Base-by-base conservation (phyloP, 2,888 invertebrate genomes). In the Hermodice carunculata region DNA sequence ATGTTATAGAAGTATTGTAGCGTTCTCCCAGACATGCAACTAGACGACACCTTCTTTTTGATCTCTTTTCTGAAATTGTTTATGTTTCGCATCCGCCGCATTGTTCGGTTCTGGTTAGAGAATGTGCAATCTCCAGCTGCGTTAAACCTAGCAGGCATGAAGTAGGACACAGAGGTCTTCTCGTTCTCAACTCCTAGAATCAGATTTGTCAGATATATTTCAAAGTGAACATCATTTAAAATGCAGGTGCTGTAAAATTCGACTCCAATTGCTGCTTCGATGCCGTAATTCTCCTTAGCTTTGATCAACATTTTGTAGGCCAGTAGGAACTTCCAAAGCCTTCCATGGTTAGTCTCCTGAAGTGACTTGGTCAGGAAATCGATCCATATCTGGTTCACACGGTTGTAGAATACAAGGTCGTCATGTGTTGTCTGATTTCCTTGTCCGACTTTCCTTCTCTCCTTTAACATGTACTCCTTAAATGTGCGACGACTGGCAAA, bases 211-310 rank as follows among this genome's bases (percentile, higher is more conserved):
- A n/a, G n/a, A n/a, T n/a, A n/a, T n/a, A n/a, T n/a, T n/a, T n/a
- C n/a, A n/a, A n/a, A n/a, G 8, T 54, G 34, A 1, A 8, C 42
- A 8, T 54, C 42, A 1, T 3, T n/a, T 29, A 54, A 42, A 8
- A 19, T 2, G n/a, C 54, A 54, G 11, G 24, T 28, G 26, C 40
- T 54, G 42, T 54, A 54, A 29, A 28, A 54, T n/a, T 37, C 54
- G 2, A 54, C 42, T 3, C 54, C 54, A 2, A 54, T 54, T 2
- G 54, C 54, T 6, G 37, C 42, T 2, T 40, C 29, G 2, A 54
- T 26, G 11, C 54, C 42, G n/a, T 24, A 42, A 22, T 42, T 42
- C 42, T 54, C 54, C n/a, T 54, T 54, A 26, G 54, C 54, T 26
- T 28, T 37, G 2, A 24, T 40, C 4, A 54, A 22, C 42, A 42